Base-by-base conservation (phyloP, 2,888 invertebrate genomes). In the Spodoptera littoralis region DNA sequence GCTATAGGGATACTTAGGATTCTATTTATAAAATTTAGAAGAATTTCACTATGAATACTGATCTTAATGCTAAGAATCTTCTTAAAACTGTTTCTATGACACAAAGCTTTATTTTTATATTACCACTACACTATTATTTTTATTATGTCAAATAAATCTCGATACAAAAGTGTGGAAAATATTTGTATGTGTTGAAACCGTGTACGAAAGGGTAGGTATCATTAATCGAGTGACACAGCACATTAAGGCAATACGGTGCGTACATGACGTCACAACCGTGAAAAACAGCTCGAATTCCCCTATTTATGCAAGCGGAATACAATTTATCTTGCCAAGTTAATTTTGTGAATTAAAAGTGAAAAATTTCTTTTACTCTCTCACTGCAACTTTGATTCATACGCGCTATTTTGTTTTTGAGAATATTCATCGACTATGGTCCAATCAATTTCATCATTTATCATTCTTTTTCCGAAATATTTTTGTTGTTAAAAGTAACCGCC, bases 181-280 rank as follows among this genome's bases (percentile, higher is more conserved):
- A 63, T 65, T 61, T 58, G 9, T 41, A 48, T 63, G 56, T 46
- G 44, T 44, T 36, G 55, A 48, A 55, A 22, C 52, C 46, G 59
- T 69, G 56, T 53, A 60, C 61, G 62, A 53, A 62, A 55, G 30
- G 11, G 54, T 9, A 36, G 24, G 62, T 69, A 65, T 65, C 75
- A 78, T 78, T 74, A 78, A 80, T 74, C 70, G 69, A 59, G 44
- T 78, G 74, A 77, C 65, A 67, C 69, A 68, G 67, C 75, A 70
- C 72, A 80, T 77, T 79, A 77, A 45, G 62, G 65, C 78, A 79
- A 74, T 68, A 79, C 65, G 79, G 72, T 64, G 74, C 70, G 53
- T 54, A 42, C 48, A 49, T 74, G 74, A 78, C 70, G 67, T 74
- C 72, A 71, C 51, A 46, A 13, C 36, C 52, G 69, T 71, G 72